These are phyloP conservation scores for Callipepla californica DNA, from an alignment of 2,113 vertebrate genomes.

Conservation along the genomic window DNA sequence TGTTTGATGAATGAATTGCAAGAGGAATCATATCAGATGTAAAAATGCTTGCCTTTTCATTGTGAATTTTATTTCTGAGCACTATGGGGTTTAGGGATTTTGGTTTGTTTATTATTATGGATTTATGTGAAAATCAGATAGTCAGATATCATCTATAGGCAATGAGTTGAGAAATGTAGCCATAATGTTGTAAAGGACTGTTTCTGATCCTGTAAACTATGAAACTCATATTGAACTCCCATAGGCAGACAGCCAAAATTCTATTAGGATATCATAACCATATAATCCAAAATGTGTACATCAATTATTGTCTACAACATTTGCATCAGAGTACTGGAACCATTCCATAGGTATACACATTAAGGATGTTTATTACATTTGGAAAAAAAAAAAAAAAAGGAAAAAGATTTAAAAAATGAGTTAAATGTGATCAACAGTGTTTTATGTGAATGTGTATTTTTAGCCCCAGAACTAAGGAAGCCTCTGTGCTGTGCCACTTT, in stretches of 20 bases:
- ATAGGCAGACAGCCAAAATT: constrained; percentile 61
- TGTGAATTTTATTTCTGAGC: constrained; percentile 60
- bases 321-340: constrained; percentile 29
- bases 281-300: constrained; percentile 40
- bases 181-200: constrained; percentile 19
- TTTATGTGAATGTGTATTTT: background rate
- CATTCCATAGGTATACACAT: background rate
- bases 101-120: constrained; percentile 53
- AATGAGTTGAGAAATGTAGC: constrained; percentile 48
- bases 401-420: background rate
- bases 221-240: constrained; percentile 34
- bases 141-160: constrained; percentile 31
- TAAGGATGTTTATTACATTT: background rate
- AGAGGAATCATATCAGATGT: constrained; percentile 40
- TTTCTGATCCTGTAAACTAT: constrained; percentile 31
- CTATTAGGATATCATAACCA: constrained; percentile 54
- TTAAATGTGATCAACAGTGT: background rate
- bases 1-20: constrained; percentile 64
- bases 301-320: constrained; percentile 40
- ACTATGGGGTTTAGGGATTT: constrained; percentile 4
- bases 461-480: background rate
- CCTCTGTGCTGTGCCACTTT: background rate
- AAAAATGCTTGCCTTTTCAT: constrained; percentile 56
- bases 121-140: constrained; percentile 56
- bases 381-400: background rate